These are phyloP conservation scores for Acrocephalus scirpaceus DNA, from an alignment of 2,797 vertebrate species.

Conservation along the genomic window DNA sequence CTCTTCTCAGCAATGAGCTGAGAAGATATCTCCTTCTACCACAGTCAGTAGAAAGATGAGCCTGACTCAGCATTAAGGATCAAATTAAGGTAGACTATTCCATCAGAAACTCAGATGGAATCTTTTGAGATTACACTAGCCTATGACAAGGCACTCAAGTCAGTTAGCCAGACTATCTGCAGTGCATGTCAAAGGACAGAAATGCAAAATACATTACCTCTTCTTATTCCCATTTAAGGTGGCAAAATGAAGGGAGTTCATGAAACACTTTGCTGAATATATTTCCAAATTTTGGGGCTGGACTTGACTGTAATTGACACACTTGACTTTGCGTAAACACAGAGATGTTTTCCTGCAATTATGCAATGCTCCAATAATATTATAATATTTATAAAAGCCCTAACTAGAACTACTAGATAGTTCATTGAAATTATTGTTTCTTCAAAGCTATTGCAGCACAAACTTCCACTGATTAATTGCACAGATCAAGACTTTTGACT, in stretches of 20 bases:
- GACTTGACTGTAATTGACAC: neutral
- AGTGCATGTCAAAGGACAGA: neutral
- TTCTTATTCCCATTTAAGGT: neutral
- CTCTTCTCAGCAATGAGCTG: neutral
- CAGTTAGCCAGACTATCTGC: neutral
- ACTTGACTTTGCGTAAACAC: neutral
- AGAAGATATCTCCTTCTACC: neutral
- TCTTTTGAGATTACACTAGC: neutral
- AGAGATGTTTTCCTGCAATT: neutral
- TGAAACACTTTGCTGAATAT: neutral
- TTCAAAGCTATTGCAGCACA: conserved; percentile 7
- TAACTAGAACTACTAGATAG: neutral
- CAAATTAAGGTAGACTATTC: neutral
- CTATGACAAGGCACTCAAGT: neutral
- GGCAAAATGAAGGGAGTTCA: neutral
- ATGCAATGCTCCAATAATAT: neutral
- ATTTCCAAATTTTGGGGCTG: neutral
- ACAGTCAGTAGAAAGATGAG: neutral
- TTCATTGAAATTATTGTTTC: conserved; percentile 19
- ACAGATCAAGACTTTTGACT: conserved; percentile 49
- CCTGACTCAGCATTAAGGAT: neutral
- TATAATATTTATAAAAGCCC: conserved; percentile 1
- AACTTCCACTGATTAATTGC: conserved; percentile 38
- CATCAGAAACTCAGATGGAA: neutral
- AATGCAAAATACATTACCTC: neutral